These are phyloP conservation scores for Squalus acanthias DNA, from an alignment of 2,797 vertebrate genomes.

Conservation along the genomic window DNA sequence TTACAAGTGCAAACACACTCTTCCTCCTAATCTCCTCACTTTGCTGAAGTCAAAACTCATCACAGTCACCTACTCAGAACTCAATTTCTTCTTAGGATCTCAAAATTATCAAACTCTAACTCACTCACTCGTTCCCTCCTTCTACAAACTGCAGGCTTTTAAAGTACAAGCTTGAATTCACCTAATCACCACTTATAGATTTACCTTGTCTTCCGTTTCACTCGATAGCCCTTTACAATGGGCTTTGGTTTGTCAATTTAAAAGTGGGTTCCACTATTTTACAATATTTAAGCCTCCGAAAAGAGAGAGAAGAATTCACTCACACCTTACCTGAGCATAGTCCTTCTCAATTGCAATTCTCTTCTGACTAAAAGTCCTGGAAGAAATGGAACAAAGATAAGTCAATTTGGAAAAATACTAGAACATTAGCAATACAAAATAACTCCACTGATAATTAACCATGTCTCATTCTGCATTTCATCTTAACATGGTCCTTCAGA, in stretches of 20 bases:
- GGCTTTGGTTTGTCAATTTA: neutral
- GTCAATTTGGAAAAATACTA: neutral
- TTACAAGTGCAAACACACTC: neutral
- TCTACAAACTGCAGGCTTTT: neutral
- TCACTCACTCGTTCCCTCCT: neutral
- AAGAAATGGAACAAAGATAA: conserved; percentile 44
- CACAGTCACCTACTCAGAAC: neutral
- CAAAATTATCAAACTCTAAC: neutral
- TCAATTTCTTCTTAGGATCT: neutral
- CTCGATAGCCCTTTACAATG: neutral
- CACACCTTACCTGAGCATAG: conserved; percentile 81
- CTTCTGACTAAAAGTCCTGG: conserved; percentile 92
- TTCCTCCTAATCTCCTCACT: neutral
- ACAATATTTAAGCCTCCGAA: neutral
- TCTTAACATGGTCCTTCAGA: neutral
- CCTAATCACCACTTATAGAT: neutral
- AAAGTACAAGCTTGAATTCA: neutral
- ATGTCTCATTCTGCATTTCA: neutral
- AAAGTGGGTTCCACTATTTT: neutral
- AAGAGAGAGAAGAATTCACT: neutral
- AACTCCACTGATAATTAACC: too few species aligned
- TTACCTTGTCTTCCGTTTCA: neutral
- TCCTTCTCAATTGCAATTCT: conserved; percentile 90
- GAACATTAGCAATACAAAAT: neutral
- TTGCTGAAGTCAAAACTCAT: neutral